A percentile compares a stretch with the other conserved stretches of the same genome.
Conservation (phyloP, 2,888 invertebrate genomes). For the Lycophotia porphyrea region DNA sequence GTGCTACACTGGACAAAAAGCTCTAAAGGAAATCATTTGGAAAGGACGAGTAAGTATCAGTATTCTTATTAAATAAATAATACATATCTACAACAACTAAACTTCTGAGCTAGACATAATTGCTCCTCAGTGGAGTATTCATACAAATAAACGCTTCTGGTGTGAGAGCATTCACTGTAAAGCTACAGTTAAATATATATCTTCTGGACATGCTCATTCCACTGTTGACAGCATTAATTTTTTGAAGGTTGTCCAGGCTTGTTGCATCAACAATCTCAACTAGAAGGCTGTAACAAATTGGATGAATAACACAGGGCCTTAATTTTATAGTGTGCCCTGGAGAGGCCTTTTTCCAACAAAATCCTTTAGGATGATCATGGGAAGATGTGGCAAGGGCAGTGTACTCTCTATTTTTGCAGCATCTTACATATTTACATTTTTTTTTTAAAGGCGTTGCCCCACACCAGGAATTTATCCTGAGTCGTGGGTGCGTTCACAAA, state of each 20-base stretch:
- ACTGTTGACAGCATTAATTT: not conserved
- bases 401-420: not conserved
- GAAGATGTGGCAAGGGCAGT: not conserved
- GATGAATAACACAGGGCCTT: not conserved
- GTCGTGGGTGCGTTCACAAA: too few species aligned
- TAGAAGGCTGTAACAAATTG: not conserved
- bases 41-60: slow-evolving; percentile 76
- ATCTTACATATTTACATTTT: too few species aligned
- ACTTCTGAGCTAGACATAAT: too few species aligned
- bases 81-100: too few species aligned
- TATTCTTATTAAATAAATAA: too few species aligned
- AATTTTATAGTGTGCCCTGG: not conserved
- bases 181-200: not conserved
- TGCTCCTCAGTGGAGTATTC: too few species aligned
- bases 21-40: slow-evolving; percentile 76
- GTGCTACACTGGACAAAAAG: slow-evolving; percentile 76
- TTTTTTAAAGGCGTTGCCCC: too few species aligned
- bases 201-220: not conserved
- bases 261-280: not conserved
- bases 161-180: not conserved
- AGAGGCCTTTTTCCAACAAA: not conserved
- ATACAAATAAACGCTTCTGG: too few species aligned
- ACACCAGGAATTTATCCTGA: too few species aligned
- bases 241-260: not conserved
- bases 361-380: not conserved